Conservation (phyloP, 1,140 invertebrate species). For the Helicoverpa armigera region DNA sequence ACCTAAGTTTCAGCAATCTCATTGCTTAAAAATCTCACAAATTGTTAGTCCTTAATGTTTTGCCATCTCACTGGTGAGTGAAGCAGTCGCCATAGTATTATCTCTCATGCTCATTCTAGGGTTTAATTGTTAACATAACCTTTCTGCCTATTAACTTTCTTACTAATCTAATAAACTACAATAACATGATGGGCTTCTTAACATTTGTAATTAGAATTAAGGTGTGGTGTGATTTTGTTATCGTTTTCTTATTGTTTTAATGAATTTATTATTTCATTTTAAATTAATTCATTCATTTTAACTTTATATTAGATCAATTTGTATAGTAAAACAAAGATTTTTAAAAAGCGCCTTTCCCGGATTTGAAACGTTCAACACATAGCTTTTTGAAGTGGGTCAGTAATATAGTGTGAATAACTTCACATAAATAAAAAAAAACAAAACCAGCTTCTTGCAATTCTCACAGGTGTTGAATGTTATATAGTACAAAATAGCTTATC, state of each 20-base stretch:
- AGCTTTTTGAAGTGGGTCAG: not conserved
- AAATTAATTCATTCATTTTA: not conserved
- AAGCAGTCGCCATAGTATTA: constrained; percentile 20
- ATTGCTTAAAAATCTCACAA: constrained; percentile 6
- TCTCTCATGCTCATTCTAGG: constrained; percentile 4
- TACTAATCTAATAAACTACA: constrained; percentile 24
- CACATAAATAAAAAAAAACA: too few species aligned
- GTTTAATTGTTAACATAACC: constrained; percentile 26
- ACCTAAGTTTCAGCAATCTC: constrained; percentile 2
- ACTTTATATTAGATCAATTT: not conserved
- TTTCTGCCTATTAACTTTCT: constrained; percentile 40
- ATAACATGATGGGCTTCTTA: constrained; percentile 64
- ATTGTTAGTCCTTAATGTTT: constrained; percentile 19
- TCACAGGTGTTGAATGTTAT: not conserved
- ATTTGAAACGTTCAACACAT: constrained; percentile 21
- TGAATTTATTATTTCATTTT: constrained; percentile 11
- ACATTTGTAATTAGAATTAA: constrained; percentile 79
- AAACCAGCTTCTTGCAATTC: not conserved
- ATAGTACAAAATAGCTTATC: not conserved
- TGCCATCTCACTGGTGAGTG: constrained; percentile 8
- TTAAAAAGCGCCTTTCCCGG: not conserved
- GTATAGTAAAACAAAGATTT: not conserved
- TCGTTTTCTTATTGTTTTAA: constrained; percentile 24
- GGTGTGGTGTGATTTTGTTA: constrained; percentile 79
- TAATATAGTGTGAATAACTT: too few species aligned